Conservation (phyloP, 2,888 invertebrate species). For the Blastobasis lacticolella region DNA sequence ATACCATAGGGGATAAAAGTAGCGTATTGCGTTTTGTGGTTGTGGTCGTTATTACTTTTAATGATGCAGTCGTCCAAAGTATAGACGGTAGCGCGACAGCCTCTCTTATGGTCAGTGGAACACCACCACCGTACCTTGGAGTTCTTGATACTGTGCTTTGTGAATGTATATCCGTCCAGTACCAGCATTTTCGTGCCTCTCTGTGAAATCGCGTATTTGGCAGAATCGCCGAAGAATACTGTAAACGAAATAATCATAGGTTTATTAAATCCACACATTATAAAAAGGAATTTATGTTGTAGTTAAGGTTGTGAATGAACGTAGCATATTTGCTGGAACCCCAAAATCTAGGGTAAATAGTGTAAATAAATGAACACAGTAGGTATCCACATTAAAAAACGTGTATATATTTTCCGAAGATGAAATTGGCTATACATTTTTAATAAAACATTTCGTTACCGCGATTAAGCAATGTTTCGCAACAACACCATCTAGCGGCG, state of each 20-base stretch:
- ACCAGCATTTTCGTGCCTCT: conserved; percentile 17
- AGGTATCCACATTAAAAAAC: too few species aligned
- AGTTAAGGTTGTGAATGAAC: neutral
- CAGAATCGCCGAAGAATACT: conserved; percentile 4
- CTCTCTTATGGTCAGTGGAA: conserved; percentile 20
- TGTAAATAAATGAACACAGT: too few species aligned
- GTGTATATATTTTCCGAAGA: neutral
- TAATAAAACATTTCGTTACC: neutral
- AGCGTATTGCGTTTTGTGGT: conserved; percentile 12
- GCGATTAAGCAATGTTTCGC: neutral
- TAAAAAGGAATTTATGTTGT: neutral
- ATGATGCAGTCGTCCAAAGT: conserved; percentile 22
- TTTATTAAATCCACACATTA: neutral
- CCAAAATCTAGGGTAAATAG: neutral
- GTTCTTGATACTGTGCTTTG: conserved; percentile 6
- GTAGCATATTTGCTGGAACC: neutral
- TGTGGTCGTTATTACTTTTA: conserved; percentile 18
- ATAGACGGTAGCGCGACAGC: conserved; percentile 25
- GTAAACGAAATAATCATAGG: neutral
- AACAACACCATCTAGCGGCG: too few species aligned
- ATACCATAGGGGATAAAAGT: too few species aligned
- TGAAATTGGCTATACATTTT: neutral
- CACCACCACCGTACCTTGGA: conserved; percentile 17
- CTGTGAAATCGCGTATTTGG: conserved; percentile 13
- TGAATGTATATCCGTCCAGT: conserved; percentile 17